Evolutionary conservation across 2,888 invertebrate genomes (phyloP), one percentile per base, ranked within the genome.

Genomic region (Morpho achilles): DNA sequence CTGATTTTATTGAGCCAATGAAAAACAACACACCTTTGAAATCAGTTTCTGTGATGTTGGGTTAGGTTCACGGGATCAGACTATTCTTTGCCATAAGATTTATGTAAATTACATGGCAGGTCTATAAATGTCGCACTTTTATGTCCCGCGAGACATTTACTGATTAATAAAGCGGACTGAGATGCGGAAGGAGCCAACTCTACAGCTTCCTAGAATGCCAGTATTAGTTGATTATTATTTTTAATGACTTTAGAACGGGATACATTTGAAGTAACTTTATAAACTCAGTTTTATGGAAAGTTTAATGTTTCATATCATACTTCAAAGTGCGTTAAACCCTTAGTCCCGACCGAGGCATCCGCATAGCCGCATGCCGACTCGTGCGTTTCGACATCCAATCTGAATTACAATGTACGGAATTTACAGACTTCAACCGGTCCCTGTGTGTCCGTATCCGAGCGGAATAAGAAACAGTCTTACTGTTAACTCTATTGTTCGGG

Each of bases 381-480:
- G 85, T 86, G 77, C 82, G 80, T 82, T 83, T 80, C 82, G 80
- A 82, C 82, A 82, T 84, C 73, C 85, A 78, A 80, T 82, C 86
- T 84, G 89, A 88, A 88, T 89, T 80, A 84, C 86, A 87, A 89
- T 87, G 83, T 79, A 77, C 71, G 80, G 82, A 80, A 83, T 86
- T 77, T 77, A 83, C 84, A 80, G 82, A 78, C 78, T 77, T 77
- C 75, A 76, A 76, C 73, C 77, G 72, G 72, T 74, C 74, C 72
- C 74, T 69, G 70, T 68, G 78, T 73, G 83, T 84, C 81, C 82
- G 82, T 82, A 82, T 86, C 85, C 87, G 86, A 79, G 76, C 84
- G 85, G 88, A 88, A 88, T 89, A 87, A 87, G 87, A 89, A 90
- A 72, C 82, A 87, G 84, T 71, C 79, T 76, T 87, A 88, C 87